Conservation (phyloP, 2,797 vertebrate species). For the Sebastes miniatus region DNA sequence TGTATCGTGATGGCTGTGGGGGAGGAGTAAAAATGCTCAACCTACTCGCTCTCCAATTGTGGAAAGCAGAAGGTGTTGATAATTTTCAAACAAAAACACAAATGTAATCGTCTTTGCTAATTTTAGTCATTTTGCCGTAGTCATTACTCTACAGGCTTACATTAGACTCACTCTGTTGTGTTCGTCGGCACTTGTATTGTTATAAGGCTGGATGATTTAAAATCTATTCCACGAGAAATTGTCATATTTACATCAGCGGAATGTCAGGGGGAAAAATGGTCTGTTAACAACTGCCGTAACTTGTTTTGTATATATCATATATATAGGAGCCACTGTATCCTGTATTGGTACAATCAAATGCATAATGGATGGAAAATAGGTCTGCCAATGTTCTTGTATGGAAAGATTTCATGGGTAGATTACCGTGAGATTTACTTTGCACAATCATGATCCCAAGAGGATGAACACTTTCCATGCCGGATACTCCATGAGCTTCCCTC, state of each 20-base stretch:
- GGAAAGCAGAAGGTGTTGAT: slow-evolving; percentile 43
- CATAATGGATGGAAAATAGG: not conserved
- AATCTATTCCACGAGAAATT: not conserved
- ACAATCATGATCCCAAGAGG: not conserved
- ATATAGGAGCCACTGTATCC: not conserved
- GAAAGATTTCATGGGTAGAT: not conserved
- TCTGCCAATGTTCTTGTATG: not conserved
- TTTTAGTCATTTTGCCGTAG: slow-evolving; percentile 5
- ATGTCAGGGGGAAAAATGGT: no score
- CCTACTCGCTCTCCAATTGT: slow-evolving; percentile 49
- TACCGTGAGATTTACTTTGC: not conserved
- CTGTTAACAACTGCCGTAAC: not conserved
- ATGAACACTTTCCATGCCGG: not conserved
- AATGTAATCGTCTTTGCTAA: slow-evolving; percentile 11
- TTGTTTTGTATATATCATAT: not conserved
- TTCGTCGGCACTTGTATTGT: not conserved
- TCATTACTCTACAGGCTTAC: not conserved
- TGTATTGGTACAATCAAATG: not conserved
- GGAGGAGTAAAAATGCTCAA: slow-evolving; percentile 53
- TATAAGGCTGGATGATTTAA: not conserved
- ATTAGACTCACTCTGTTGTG: not conserved
- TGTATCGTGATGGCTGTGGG: slow-evolving; percentile 38
- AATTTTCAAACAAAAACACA: slow-evolving; percentile 42
- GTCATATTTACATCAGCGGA: not conserved
- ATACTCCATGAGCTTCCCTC: not conserved